Evolutionary conservation across 2,888 invertebrate species (phyloP).

Genomic region (Lordiphosa fenestrarum): DNA sequence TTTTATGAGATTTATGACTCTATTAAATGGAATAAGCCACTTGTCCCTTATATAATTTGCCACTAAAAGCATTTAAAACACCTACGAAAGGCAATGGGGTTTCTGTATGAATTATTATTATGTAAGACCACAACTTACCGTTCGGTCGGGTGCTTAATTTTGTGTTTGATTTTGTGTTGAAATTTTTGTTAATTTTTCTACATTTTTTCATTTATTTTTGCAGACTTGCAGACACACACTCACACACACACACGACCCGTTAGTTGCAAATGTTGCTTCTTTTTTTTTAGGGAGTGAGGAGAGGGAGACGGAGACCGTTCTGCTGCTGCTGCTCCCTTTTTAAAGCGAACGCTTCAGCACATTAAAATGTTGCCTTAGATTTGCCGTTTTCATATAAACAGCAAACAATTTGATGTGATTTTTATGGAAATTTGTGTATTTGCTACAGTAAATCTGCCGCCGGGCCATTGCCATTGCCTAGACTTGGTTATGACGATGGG

Average conservation of each 20-base stretch:
- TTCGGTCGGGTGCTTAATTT: constrained; percentile 14
- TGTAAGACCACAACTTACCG: constrained; percentile 50
- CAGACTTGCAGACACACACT: constrained; percentile 21
- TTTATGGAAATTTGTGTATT: constrained; percentile 79
- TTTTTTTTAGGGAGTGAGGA: constrained; percentile 8
- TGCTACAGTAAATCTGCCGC: constrained; percentile 77
- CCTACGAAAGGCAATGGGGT: too few relatives aligned
- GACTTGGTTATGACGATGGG: constrained; percentile 40
- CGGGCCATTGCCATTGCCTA: constrained; percentile 78
- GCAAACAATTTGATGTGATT: constrained; percentile 80
- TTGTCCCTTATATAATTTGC: too few relatives aligned
- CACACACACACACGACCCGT: constrained; percentile 19
- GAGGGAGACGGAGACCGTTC: constrained; percentile 27
- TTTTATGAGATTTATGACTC: constrained; percentile 22
- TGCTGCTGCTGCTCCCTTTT: constrained; percentile 24
- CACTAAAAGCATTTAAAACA: too few relatives aligned
- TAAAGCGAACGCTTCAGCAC: constrained; percentile 78
- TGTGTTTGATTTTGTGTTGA: constrained; percentile 7
- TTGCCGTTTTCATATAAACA: constrained; percentile 80
- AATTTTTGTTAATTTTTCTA: constrained; percentile 16
- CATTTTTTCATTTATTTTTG: too few relatives aligned
- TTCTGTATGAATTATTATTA: constrained; percentile 21
- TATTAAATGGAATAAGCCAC: constrained; percentile 4
- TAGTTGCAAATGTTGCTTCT: constrained; percentile 14
- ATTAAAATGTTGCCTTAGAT: constrained; percentile 78